Conservation (phyloP, 1,140 invertebrate genomes). For the Pollicipes pollicipes region DNA sequence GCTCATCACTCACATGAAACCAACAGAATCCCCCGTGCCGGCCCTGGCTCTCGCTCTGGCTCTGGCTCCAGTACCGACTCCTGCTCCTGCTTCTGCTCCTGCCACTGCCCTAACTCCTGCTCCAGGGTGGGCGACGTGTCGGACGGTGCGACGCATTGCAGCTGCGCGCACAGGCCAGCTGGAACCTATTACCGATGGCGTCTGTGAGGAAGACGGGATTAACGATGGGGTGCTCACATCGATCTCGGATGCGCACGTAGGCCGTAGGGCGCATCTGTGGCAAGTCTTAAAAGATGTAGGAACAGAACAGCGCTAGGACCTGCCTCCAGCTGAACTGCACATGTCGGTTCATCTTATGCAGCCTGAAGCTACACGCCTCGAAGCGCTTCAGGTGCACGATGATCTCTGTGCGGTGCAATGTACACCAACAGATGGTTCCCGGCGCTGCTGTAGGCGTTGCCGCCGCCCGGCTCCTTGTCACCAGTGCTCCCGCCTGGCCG, state of each 20-base stretch:
- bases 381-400: slow-evolving; percentile 89
- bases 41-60: slow-evolving; percentile 17
- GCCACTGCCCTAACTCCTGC: slow-evolving; percentile 39
- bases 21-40: slow-evolving; percentile 56
- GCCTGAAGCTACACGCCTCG: slow-evolving; percentile 41
- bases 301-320: slow-evolving; percentile 80
- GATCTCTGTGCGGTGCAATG: slow-evolving; percentile 71
- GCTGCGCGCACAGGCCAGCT: too few relatives aligned
- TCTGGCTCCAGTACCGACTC: slow-evolving; percentile 12
- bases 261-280: slow-evolving; percentile 51
- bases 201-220: neutral
- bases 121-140: too few relatives aligned
- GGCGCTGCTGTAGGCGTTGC: slow-evolving; percentile 70
- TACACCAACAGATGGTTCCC: slow-evolving; percentile 81
- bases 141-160: too few relatives aligned
- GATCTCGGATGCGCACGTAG: slow-evolving; percentile 41
- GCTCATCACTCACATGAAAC: slow-evolving; percentile 82
- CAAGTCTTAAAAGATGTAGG: slow-evolving; percentile 47
- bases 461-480: slow-evolving; percentile 31
- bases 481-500: neutral
- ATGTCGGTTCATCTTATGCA: slow-evolving; percentile 61
- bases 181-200: too few relatives aligned
- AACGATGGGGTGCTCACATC: slow-evolving; percentile 20
- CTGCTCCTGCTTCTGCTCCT: slow-evolving; percentile 31
- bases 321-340: slow-evolving; percentile 73